Base-by-base conservation (phyloP, 2,888 invertebrate genomes). In the Megastigmus dorsalis region DNA sequence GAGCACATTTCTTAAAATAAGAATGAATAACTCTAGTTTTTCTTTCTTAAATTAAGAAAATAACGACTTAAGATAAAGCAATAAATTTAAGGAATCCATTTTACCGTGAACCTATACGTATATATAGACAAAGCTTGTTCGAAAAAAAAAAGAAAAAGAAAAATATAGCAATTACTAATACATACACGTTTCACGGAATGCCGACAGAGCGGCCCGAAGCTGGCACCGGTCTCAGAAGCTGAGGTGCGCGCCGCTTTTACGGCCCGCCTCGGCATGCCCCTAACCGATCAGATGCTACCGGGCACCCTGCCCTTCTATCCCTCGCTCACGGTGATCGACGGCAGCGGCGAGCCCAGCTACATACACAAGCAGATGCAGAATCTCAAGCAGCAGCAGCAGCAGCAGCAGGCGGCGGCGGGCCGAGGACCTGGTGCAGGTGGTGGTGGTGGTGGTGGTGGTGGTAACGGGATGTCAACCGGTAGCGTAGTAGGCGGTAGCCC, bases 171-270 rank as follows among this genome's bases (percentile, higher is more conserved):
- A n/a, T n/a, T n/a, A n/a, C n/a, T n/a, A n/a, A n/a, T n/a, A n/a
- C n/a, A n/a, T n/a, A n/a, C n/a, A n/a, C n/a, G n/a, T n/a, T n/a
- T n/a, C n/a, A n/a, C n/a, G n/a, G n/a, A n/a, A n/a, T n/a, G n/a
- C n/a, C 73, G 52, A n/a, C 79, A 89, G 88, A 89, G 90, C 79
- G 89, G 90, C 70, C 88, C 88, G 70, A 90, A 90, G 84, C 82
- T 91, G 83, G 90, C 90, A 5, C 89, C 90, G 52, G 93, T 95
- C 72, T 93, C 94, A 36, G 96, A 96, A 87, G 94, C 95, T 74
- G 95, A 95, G 86, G 91, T 94, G 55, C 90, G 94, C 79, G 93
- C 93, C 15, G 92, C 93, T 54, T 92, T 92, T 81, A 91, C 93
- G 5, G 92, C 92, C 48, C 90, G 92, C 41, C 87, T 92, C 36